Base-by-base conservation (phyloP, 2,888 invertebrate genomes). In the Cephus sareptanus region DNA sequence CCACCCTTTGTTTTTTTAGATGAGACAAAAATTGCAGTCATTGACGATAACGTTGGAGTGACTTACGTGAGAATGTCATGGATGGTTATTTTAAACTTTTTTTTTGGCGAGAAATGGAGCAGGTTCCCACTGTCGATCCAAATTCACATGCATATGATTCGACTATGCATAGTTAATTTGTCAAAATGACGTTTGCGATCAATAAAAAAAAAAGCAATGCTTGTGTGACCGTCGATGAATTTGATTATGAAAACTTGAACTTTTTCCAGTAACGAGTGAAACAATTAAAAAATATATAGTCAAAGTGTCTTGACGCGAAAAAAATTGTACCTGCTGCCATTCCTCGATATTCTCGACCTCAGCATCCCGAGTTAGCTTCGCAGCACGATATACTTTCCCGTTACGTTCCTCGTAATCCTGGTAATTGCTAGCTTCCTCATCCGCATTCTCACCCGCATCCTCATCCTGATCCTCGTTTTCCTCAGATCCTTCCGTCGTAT, bases 81-180 rank as follows among this genome's bases (percentile, higher is more conserved):
- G 86, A 83, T 85, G 84, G 85, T 85, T 85, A 83, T 56, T 23
- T 23, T 9, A 56, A 23, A 56, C 9, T 1, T 40, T 23, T 56
- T 56, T 40, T 23, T 56, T 56, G 85, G 84, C 87, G 88, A 90
- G 88, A 89, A 89, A 89, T 88, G 87, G 88, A 86, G 86, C 88
- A 88, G 89, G 85, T 80, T 79, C 71, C 79, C 73, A 75, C 69
- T 56, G 56, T 56, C 3, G 56, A 56, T 71, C 71, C 31, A 12
- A 69, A 69, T n/a, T 6, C 15, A 56, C 23, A 56, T 56, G 56
- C 15, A 23, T 56, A 23, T 56, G 56, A 56, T 23, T 56, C 56
- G 56, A 23, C 23, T 56, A 23, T 23, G 56, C 23, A 56, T 9
- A 56, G 23, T 56, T 23, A 15, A 56, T 56, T 23, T 2, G 23